Evolutionary conservation across 2,797 vertebrate species (phyloP).

Genomic region (Chaetophractus vellerosus): DNA sequence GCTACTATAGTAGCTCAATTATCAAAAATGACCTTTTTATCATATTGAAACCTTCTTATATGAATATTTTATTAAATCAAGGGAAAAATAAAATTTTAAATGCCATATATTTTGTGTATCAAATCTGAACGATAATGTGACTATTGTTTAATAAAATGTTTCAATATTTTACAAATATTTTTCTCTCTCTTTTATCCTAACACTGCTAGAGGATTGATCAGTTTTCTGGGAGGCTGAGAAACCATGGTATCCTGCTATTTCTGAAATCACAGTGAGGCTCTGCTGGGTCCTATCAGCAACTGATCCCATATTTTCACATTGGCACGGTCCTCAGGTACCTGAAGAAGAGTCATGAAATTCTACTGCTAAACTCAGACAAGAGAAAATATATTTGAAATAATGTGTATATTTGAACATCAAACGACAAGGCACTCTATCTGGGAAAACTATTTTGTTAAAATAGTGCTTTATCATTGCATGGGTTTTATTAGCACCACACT

Average conservation of each 20-base stretch:
- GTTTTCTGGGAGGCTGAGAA: background rate
- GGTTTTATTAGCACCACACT: background rate
- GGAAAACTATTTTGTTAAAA: background rate
- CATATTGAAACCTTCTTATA: slow-evolving; percentile 36
- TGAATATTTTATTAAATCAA: slow-evolving; percentile 48
- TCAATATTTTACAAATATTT: slow-evolving; percentile 19
- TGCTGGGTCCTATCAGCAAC: accelerated
- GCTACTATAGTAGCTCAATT: background rate
- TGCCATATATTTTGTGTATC: background rate
- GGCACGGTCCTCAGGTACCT: background rate
- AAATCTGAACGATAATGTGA: background rate
- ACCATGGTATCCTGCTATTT: background rate
- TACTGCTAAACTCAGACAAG: accelerated
- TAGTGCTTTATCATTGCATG: background rate
- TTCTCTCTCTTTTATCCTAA: background rate
- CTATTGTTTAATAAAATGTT: background rate
- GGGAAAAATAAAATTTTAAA: background rate
- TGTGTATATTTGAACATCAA: background rate
- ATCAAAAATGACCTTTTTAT: slow-evolving; percentile 41
- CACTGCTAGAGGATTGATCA: background rate
- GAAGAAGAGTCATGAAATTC: background rate
- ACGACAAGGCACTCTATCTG: background rate
- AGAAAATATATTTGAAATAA: background rate
- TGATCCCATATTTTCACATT: accelerated
- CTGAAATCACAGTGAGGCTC: background rate